Evolutionary conservation across 92 coral and sea anemone genomes (phyloP).

Genomic region (Phenganax stokvisi): DNA sequence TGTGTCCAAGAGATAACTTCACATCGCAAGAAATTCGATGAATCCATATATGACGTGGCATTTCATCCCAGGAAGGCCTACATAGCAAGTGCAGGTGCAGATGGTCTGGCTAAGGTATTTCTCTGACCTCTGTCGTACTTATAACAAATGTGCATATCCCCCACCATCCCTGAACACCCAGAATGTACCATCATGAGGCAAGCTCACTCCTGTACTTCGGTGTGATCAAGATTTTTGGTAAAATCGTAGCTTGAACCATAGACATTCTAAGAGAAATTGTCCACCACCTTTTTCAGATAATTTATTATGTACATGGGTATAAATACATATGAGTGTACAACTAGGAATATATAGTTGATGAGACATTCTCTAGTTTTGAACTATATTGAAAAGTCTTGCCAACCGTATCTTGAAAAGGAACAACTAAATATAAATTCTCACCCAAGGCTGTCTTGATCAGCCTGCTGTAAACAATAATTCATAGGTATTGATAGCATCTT

Average conservation of each 20-base stretch:
- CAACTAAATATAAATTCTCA: background rate
- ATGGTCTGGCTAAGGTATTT: slow-evolving; percentile 93
- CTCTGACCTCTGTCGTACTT: slow-evolving; percentile 44
- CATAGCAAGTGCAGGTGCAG: slow-evolving; percentile 99
- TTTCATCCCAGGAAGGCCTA: slow-evolving; percentile 91
- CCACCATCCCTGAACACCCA: slow-evolving; percentile 9
- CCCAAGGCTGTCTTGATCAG: background rate
- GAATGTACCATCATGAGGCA: background rate
- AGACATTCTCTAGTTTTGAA: background rate
- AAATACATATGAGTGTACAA: background rate
- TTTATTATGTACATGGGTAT: slow-evolving; percentile 17
- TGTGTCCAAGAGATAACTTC: slow-evolving; percentile 99
- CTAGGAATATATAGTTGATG: background rate
- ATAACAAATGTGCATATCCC: slow-evolving; percentile 2
- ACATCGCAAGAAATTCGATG: slow-evolving; percentile 97
- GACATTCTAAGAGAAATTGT: too few species aligned
- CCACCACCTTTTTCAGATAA: background rate
- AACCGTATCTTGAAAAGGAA: background rate
- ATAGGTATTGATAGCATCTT: background rate
- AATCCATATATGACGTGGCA: slow-evolving; percentile 93
- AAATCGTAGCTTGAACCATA: background rate
- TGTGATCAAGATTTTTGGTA: background rate
- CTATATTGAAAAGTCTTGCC: background rate
- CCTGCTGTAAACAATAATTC: slow-evolving; percentile 2
- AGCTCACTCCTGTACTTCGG: background rate